Evolutionary conservation across 2,113 vertebrate genomes (phyloP).

Genomic region (Ailurus styani): DNA sequence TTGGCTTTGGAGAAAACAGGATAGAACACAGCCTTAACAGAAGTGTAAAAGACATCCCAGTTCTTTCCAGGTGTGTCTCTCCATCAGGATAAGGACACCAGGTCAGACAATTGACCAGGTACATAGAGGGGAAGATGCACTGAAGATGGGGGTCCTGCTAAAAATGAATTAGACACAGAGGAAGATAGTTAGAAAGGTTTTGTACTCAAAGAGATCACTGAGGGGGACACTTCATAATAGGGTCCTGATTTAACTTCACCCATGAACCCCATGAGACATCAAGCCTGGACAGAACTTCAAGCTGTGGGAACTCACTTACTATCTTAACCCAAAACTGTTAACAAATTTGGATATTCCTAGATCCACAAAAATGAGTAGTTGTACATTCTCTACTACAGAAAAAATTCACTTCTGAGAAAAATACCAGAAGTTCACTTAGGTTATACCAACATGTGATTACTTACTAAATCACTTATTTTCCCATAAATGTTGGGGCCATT

Average conservation of each 20-base stretch:
- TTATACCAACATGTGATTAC: background rate
- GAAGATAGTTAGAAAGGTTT: background rate
- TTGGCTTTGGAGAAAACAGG: background rate
- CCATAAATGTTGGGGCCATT: background rate
- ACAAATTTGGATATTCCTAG: background rate
- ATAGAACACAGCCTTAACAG: background rate
- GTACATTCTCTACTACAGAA: background rate
- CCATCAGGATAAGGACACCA: background rate
- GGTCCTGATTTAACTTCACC: background rate
- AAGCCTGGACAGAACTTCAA: background rate
- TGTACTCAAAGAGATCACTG: background rate
- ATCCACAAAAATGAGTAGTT: background rate
- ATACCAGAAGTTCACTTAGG: background rate
- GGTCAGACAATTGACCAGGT: background rate
- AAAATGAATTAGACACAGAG: background rate
- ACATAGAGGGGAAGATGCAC: background rate
- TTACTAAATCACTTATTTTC: background rate
- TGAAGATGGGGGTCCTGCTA: background rate
- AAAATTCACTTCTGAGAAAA: background rate
- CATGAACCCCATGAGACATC: background rate
- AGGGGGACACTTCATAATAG: background rate
- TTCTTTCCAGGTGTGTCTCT: background rate
- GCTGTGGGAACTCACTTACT: background rate
- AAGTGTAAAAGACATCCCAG: background rate
- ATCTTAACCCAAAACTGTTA: background rate